Conservation (phyloP, 2,888 invertebrate genomes). For the Trachelus tabidus region DNA sequence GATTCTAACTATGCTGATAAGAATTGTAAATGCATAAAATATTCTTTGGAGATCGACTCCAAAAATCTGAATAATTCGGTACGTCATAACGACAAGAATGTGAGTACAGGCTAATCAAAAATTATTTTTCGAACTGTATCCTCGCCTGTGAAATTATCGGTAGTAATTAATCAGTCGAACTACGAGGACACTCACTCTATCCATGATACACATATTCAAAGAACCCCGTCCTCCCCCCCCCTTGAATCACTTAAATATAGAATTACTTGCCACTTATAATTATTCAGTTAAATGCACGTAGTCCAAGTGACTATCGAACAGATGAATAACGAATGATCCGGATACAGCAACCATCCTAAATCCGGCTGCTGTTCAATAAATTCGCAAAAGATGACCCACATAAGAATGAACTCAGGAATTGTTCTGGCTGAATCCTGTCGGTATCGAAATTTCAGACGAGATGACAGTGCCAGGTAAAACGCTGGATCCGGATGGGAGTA, state of each 20-base stretch:
- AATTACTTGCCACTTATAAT: neutral
- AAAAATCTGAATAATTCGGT: neutral
- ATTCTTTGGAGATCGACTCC: neutral
- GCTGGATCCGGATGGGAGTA: conserved; percentile 41
- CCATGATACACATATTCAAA: neutral
- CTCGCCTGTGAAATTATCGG: neutral
- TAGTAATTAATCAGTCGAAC: neutral
- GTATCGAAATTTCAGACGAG: conserved; percentile 48
- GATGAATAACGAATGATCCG: neutral
- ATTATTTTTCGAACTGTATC: neutral
- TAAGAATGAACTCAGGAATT: conserved; percentile 47
- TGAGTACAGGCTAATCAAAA: neutral
- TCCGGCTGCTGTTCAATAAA: neutral
- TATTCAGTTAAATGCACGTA: neutral
- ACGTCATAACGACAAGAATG: neutral
- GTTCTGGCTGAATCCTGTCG: conserved; percentile 42
- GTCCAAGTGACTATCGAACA: neutral
- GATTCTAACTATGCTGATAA: neutral
- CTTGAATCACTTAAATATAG: no score
- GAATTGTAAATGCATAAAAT: neutral
- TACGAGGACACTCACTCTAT: neutral
- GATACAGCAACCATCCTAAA: neutral
- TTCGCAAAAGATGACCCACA: conserved; percentile 32
- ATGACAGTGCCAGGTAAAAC: conserved; percentile 37
- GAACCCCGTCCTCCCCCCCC: neutral